Evolutionary conservation across 1,140 invertebrate species (phyloP).

Genomic region (Nasonia vitripennis): DNA sequence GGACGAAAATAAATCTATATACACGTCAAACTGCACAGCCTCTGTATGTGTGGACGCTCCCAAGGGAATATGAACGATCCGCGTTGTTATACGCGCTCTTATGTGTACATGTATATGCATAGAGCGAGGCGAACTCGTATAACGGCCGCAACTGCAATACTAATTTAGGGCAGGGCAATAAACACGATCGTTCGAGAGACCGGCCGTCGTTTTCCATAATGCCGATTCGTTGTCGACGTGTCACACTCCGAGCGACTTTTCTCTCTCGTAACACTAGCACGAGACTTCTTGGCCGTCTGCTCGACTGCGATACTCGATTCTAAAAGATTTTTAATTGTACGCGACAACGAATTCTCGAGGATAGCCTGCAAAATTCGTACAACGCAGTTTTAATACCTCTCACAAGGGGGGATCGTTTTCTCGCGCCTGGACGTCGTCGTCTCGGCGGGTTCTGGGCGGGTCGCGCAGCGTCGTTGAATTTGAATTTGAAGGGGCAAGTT

Average conservation of each 20-base stretch:
- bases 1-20: slow-evolving; percentile 6
- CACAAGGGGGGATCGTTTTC: no score
- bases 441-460: slow-evolving; percentile 51
- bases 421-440: background rate
- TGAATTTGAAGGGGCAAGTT: slow-evolving; percentile 65
- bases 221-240: background rate
- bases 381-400: no score
- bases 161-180: slow-evolving; percentile 34
- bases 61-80: slow-evolving; percentile 3
- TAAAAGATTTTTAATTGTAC: no score
- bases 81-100: background rate
- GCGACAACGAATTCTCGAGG: no score
- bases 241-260: background rate
- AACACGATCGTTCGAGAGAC: slow-evolving; percentile 14
- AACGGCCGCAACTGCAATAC: slow-evolving; percentile 36
- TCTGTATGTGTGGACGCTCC: background rate
- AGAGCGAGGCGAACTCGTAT: background rate
- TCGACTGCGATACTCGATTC: background rate
- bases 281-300: background rate
- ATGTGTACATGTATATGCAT: background rate
- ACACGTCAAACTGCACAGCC: background rate
- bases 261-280: slow-evolving; percentile 36
- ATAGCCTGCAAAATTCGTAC: no score
- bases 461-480: slow-evolving; percentile 59
- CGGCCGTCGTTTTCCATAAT: slow-evolving; percentile 32